Evolutionary conservation across 1,140 invertebrate species (phyloP).

Genomic region (Elysia chlorotica): DNA sequence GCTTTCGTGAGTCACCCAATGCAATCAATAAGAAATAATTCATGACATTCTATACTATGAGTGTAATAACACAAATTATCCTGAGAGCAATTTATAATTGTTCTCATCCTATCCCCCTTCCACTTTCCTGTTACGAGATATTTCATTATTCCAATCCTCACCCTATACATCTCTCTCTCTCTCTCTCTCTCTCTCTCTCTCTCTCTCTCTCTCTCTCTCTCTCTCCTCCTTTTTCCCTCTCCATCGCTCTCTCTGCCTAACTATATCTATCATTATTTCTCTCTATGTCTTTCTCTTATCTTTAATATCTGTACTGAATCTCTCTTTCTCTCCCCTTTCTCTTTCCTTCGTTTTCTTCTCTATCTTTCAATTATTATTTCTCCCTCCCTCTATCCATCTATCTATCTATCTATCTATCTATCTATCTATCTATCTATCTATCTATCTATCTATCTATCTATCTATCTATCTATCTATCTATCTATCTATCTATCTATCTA

Average conservation of each 20-base stretch:
- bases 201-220: not conserved
- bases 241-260: not conserved
- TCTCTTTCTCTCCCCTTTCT: not conserved
- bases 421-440: not conserved
- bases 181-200: not conserved
- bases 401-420: not conserved
- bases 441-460: not conserved
- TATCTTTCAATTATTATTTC: not conserved
- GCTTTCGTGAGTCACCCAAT: too few species aligned
- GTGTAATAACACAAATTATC: too few species aligned
- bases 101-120: not conserved
- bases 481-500: not conserved
- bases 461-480: not conserved
- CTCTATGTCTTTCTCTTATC: conserved; percentile 1
- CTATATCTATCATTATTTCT: not conserved
- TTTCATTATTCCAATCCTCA: too few species aligned
- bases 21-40: too few species aligned
- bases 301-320: too few species aligned
- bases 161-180: not conserved
- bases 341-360: not conserved
- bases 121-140: too few species aligned
- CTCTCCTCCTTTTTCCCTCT: not conserved
- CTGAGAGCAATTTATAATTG: too few species aligned
- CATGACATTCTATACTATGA: too few species aligned
- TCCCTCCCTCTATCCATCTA: not conserved